These are phyloP conservation scores for Marmota flaviventris DNA, from an alignment of 2,113 vertebrate genomes.

Conservation along the genomic window DNA sequence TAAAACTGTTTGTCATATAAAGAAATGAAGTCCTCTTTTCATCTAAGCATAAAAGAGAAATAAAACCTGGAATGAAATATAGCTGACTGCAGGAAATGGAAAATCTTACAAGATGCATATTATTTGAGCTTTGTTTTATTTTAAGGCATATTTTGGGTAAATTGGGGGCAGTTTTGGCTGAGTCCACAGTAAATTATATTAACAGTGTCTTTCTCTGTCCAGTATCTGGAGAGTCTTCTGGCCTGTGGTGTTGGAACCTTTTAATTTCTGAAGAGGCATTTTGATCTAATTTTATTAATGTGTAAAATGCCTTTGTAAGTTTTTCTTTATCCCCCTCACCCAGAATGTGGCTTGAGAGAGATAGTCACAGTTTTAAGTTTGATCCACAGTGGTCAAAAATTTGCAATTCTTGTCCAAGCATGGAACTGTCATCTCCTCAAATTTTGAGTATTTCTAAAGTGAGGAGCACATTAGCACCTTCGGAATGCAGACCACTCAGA, in stretches of 20 bases:
- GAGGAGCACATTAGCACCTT: conserved; percentile 28
- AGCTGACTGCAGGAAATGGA: not conserved
- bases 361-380: conserved; percentile 1
- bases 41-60: not conserved
- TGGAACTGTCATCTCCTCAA: not conserved
- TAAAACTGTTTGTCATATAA: not conserved
- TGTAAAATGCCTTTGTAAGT: not conserved
- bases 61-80: not conserved
- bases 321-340: not conserved
- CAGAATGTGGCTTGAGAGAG: not conserved
- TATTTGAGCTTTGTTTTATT: not conserved
- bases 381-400: conserved; percentile 46
- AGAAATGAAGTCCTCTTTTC: not conserved
- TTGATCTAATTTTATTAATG: not conserved
- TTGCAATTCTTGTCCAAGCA: not conserved
- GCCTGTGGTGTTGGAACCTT: not conserved
- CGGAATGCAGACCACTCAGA: not conserved
- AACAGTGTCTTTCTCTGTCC: not conserved
- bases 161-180: conserved; percentile 52
- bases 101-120: not conserved
- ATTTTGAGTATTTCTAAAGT: not conserved
- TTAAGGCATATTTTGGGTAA: conserved; percentile 66
- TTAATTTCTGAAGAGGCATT: not conserved
- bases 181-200: not conserved
- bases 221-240: not conserved